A percentile compares a stretch with the other conserved stretches of the same genome.
phyloP scores from a whole-genome alignment of 2,888 invertebrate genomes.

The Spicauda simplicius region DNA sequence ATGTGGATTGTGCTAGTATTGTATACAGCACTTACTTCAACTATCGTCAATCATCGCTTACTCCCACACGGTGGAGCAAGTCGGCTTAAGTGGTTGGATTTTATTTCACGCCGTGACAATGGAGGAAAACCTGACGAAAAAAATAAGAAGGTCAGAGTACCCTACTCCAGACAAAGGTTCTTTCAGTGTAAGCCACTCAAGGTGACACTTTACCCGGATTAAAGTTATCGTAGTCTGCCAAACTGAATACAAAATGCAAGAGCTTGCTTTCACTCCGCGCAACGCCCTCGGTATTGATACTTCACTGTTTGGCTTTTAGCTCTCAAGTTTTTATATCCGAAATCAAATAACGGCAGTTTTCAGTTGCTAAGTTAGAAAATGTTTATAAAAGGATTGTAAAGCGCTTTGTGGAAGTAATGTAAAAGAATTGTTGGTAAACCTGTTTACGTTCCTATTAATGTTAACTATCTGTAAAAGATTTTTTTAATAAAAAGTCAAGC shows the following conservation, averaged over 20 bases:
- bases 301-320: constrained; percentile 25
- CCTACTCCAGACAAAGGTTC: constrained; percentile 78
- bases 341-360: background rate
- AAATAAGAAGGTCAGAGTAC: constrained; percentile 76
- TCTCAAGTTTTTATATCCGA: constrained; percentile 8
- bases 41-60: background rate
- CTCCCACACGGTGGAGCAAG: constrained; percentile 7
- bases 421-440: no score
- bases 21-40: background rate
- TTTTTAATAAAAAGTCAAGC: no score
- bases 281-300: constrained; percentile 27
- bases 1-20: no score
- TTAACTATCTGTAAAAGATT: no score
- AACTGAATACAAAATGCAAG: constrained; percentile 81
- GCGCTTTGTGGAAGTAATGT: no score
- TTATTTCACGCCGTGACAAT: constrained; percentile 74
- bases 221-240: constrained; percentile 82
- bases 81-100: constrained; percentile 61
- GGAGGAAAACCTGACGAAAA: constrained; percentile 71
- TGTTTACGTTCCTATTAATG: no score
- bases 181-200: constrained; percentile 79
- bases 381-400: no score
- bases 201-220: constrained; percentile 83
- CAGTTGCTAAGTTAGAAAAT: no score
- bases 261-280: constrained; percentile 42